phyloP scores from a whole-genome alignment of 1,140 invertebrate species.

The Platyscapa corneri region DNA sequence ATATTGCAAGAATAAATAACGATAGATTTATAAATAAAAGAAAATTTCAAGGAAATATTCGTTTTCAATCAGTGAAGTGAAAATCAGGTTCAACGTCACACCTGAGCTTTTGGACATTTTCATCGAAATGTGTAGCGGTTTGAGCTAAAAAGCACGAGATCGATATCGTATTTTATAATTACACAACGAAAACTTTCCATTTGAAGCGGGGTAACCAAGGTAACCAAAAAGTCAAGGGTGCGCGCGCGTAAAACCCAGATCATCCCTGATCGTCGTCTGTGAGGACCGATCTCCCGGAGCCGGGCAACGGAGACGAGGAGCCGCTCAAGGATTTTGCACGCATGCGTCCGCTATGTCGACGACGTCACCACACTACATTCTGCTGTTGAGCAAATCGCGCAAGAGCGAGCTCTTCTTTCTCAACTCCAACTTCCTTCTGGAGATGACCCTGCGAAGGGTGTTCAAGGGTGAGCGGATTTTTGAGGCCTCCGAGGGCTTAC shows the following conservation, averaged over 20 bases:
- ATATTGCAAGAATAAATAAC: neutral
- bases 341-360: neutral
- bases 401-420: slow-evolving; percentile 57
- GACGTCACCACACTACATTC: slow-evolving; percentile 50
- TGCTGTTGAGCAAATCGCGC: slow-evolving; percentile 56
- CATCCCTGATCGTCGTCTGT: neutral
- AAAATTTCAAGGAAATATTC: neutral
- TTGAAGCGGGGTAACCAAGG: too few relatives aligned
- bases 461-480: slow-evolving; percentile 58
- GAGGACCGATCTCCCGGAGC: too few relatives aligned
- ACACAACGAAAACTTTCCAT: too few relatives aligned
- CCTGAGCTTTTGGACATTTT: neutral
- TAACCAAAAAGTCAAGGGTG: neutral
- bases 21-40: neutral
- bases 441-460: slow-evolving; percentile 58
- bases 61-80: neutral
- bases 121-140: neutral
- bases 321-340: neutral
- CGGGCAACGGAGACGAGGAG: too few relatives aligned
- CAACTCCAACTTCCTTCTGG: slow-evolving; percentile 54
- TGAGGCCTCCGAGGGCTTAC: neutral
- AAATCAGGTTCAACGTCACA: neutral
- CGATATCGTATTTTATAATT: neutral
- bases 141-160: neutral
- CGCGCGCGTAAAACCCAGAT: too few relatives aligned